A percentile compares a stretch with the other conserved stretches of the same genome.
These are phyloP conservation scores for Ciona savignyi DNA, from an alignment of 23 tunicate genomes.

Conservation along the genomic window DNA sequence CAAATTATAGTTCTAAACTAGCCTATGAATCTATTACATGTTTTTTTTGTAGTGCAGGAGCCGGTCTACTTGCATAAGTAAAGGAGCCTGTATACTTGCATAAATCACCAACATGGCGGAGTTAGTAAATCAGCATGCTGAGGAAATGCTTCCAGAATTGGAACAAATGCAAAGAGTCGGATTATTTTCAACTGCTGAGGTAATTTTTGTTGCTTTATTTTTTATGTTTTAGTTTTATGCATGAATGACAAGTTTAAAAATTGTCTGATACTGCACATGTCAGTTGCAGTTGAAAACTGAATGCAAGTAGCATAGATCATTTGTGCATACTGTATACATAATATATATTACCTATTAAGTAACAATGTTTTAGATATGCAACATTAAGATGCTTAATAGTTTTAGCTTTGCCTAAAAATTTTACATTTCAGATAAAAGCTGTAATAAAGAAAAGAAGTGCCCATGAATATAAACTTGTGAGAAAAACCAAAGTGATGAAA, in stretches of 20 bases:
- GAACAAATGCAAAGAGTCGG: constrained; percentile 78
- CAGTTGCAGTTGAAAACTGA: too few species aligned
- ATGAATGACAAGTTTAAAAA: too few species aligned
- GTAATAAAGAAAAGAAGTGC: constrained; percentile 51
- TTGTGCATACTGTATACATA: too few species aligned
- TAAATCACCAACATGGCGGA: constrained; percentile 59
- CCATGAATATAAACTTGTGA: constrained; percentile 82
- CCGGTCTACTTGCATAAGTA: too few species aligned
- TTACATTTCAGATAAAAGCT: constrained; percentile 57
- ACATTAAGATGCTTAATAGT: not conserved
- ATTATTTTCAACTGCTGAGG: constrained; percentile 52
- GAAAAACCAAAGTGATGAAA: constrained; percentile 44
- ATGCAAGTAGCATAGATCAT: too few species aligned
- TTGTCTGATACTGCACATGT: too few species aligned
- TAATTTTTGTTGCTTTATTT: too few species aligned
- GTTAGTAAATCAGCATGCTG: constrained; percentile 47
- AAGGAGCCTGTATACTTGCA: not conserved
- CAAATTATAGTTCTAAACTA: not conserved
- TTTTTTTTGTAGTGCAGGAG: not conserved
- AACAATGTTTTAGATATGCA: not conserved
- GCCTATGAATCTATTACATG: not conserved
- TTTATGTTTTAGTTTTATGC: too few species aligned
- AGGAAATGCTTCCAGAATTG: constrained; percentile 79
- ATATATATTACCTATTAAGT: too few species aligned
- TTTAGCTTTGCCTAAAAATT: not conserved